These are phyloP conservation scores for Pocillopora verrucosa DNA, from an alignment of 64 coral and sea anemone species.

Conservation along the genomic window DNA sequence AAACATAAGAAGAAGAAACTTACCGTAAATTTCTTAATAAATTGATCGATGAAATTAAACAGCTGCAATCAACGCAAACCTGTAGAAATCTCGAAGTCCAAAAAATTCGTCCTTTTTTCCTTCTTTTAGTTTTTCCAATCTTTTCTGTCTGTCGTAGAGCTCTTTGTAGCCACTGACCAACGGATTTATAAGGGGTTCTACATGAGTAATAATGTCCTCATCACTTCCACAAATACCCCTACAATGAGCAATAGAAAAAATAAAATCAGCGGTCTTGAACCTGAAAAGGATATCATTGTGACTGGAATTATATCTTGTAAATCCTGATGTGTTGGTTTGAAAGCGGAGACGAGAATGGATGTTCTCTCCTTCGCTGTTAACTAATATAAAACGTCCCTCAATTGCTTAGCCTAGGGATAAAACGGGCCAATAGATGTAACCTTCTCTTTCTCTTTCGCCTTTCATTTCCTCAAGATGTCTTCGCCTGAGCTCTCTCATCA, in stretches of 20 bases:
- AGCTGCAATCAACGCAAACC: constrained; percentile 5
- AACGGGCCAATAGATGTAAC: no score
- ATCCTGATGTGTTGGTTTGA: no score
- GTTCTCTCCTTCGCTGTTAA: no score
- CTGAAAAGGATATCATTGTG: no score
- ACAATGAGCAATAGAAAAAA: not conserved
- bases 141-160: constrained; percentile 45
- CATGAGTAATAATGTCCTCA: not conserved
- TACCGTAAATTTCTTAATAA: not conserved
- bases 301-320: no score
- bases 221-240: constrained; percentile 55
- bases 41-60: not conserved
- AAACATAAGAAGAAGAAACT: not conserved
- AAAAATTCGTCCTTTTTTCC: constrained; percentile 60
- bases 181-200: constrained; percentile 17
- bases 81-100: constrained; percentile 64
- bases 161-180: constrained; percentile 28
- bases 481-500: no score
- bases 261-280: not conserved
- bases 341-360: no score
- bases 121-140: not conserved
- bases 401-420: no score
- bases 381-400: no score
- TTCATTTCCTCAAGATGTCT: no score
- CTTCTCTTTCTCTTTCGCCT: no score